Base-by-base conservation (phyloP, 2,797 vertebrate genomes). In the Semaprochilodus insignis region DNA sequence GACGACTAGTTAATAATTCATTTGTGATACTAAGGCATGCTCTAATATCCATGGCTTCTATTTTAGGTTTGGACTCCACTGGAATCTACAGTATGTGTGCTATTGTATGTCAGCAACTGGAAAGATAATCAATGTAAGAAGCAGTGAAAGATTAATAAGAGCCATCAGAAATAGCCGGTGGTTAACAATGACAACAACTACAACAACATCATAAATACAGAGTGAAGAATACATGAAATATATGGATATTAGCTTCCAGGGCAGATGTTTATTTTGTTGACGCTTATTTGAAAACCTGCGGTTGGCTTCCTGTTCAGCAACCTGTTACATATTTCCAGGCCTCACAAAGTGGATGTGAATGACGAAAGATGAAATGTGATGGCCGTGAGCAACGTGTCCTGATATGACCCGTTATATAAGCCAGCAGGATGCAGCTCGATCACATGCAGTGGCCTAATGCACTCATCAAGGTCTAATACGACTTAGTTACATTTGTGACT, bases 1-100 rank as follows among this genome's bases (percentile, higher is more conserved):
- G 55, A 72, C 17, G 21, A 60, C 54, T 71, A 57, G 23, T 80
- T 51, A 80, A 65, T 73, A 80, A 63, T 70, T 70, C 36, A 70
- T 70, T 27, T 13, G 34, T 69, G 51, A 57, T 19, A 48, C 14
- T 63, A 76, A 76, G 44, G 36, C 40, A 77, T 77, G 25, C 19
- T n/a, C 57, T 17, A 13, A 76, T 77, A 70, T 66, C 67, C 67
- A 70, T n/a, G 67, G 36, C 8, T 48, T 70, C 67, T 70, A 70
- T 70, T 70, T 70, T 70, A 70, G 63, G 27, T 66, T 36, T 34
- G 14, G 31, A 34, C 4, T 7, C 25, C 31, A 31, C 17, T 17
- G 31, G 23, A 36, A 40, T 44, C 36, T 44, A 70, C 34, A 40
- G 36, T 48, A n/a, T 71, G 40, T 51, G 25, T 62, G n/a, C 66